Percentiles rank a stretch among this genome's conserved stretches.
These are phyloP conservation scores for Pygoscelis adeliae DNA, from an alignment of 2,113 vertebrate species.

Conservation along the genomic window DNA sequence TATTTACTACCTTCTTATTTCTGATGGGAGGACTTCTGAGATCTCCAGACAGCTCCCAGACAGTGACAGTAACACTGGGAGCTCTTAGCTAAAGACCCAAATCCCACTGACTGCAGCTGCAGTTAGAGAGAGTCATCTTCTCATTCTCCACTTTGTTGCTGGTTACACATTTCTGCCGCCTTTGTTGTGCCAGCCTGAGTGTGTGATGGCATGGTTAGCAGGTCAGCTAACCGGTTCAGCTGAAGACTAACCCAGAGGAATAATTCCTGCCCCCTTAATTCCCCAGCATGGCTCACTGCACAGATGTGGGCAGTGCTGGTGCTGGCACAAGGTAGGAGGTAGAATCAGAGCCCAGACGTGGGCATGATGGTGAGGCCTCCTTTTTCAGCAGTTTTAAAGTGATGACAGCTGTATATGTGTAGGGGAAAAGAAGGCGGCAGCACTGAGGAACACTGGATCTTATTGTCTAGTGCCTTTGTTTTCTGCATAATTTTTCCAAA, in stretches of 20 bases:
- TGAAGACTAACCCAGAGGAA: not conserved
- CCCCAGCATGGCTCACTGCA: not conserved
- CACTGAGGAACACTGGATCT: not conserved
- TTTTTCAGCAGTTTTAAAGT: not conserved
- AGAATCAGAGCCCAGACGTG: not conserved
- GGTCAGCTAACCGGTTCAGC: not conserved
- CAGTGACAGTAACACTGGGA: not conserved
- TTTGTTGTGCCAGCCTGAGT: not conserved
- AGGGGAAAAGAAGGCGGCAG: not conserved
- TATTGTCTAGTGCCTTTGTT: not conserved
- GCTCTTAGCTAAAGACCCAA: not conserved
- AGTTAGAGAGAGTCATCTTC: not conserved
- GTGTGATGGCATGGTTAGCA: not conserved
- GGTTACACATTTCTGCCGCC: not conserved
- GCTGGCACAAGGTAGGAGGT: not conserved
- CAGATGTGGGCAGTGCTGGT: accelerated
- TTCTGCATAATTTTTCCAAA: not conserved
- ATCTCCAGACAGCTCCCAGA: not conserved
- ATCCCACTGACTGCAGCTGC: not conserved
- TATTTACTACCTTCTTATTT: not conserved
- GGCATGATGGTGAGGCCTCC: not conserved
- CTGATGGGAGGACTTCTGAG: not conserved
- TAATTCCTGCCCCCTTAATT: not conserved
- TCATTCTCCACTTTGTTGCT: not conserved
- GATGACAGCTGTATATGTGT: not conserved